These are phyloP conservation scores for Tribolium madens DNA, from an alignment of 1,140 invertebrate genomes.

Conservation along the genomic window DNA sequence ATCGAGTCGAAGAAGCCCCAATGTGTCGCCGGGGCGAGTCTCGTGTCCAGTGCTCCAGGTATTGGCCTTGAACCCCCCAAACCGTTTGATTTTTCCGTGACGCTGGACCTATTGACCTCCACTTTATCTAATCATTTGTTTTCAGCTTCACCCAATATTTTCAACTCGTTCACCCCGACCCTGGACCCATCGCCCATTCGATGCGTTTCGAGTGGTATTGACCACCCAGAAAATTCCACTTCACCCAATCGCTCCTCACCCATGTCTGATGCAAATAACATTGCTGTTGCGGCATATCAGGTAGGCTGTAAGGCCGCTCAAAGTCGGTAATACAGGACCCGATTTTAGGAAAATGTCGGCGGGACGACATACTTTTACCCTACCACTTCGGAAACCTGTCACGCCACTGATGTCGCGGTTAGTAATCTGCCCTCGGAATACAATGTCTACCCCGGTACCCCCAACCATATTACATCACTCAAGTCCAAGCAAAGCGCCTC, in stretches of 20 bases:
- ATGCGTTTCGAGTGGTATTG: conserved; percentile 51
- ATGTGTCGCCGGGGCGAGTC: background rate
- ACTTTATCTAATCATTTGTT: conserved; percentile 20
- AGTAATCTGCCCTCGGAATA: conserved; percentile 62
- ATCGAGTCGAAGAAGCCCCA: conserved; percentile 36
- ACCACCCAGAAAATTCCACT: conserved; percentile 57
- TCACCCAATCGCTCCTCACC: conserved; percentile 53
- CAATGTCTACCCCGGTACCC: conserved; percentile 77
- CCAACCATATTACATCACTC: conserved; percentile 71
- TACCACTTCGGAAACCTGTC: conserved; percentile 63
- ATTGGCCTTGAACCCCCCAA: conserved; percentile 69
- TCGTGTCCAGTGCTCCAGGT: conserved; percentile 39
- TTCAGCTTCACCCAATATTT: conserved; percentile 60
- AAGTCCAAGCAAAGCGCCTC: conserved; percentile 68
- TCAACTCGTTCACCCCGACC: conserved; percentile 57
- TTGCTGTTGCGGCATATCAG: conserved; percentile 70
- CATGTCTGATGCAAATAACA: conserved; percentile 60
- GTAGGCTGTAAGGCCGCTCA: conserved; percentile 55
- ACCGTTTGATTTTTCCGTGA: conserved; percentile 63
- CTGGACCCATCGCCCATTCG: conserved; percentile 47
- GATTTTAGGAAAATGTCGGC: conserved; percentile 87
- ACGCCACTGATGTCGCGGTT: conserved; percentile 32
- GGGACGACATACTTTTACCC: conserved; percentile 95
- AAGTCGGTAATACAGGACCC: background rate
- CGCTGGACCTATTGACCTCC: conserved; percentile 64